Evolutionary conservation across 2,113 vertebrate genomes (phyloP).

Genomic region (Bubalus kerabau): DNA sequence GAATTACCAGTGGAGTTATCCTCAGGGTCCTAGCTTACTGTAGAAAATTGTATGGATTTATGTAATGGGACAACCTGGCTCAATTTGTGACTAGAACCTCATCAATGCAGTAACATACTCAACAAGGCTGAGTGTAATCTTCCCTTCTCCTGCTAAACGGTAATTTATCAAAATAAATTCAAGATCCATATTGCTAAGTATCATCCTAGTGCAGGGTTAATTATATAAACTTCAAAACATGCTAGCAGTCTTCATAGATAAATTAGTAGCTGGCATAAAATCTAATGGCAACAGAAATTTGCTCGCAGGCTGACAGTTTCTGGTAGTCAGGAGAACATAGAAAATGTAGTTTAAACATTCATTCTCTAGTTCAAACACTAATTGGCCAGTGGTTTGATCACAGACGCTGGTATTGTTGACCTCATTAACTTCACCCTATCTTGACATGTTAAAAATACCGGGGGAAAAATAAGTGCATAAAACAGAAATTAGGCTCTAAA

Average conservation of each 20-base stretch:
- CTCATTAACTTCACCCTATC: constrained; percentile 41
- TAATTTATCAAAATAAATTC: constrained; percentile 71
- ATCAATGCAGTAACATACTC: constrained; percentile 44
- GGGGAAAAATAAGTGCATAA: constrained; percentile 34
- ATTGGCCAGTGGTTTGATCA: constrained; percentile 55
- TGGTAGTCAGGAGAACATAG: neutral
- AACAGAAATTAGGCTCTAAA: constrained; percentile 14
- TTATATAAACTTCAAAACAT: constrained; percentile 68
- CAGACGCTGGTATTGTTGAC: constrained; percentile 42
- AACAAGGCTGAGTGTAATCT: constrained; percentile 18
- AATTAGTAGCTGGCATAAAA: constrained; percentile 63
- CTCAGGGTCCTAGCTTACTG: neutral
- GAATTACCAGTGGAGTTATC: constrained; percentile 9
- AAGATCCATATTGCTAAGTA: constrained; percentile 59
- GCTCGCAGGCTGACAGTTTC: constrained; percentile 42
- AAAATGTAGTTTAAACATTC: constrained; percentile 43
- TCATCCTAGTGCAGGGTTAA: constrained; percentile 63
- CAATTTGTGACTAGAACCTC: neutral
- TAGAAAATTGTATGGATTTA: constrained; percentile 31
- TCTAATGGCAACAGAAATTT: constrained; percentile 55
- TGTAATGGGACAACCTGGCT: neutral
- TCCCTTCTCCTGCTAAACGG: constrained; percentile 42
- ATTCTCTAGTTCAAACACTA: constrained; percentile 48
- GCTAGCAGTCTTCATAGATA: constrained; percentile 43
- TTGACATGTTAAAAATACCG: constrained; percentile 37